Evolutionary conservation across 2,888 invertebrate genomes (phyloP).

Genomic region (Thereva nobilitata): DNA sequence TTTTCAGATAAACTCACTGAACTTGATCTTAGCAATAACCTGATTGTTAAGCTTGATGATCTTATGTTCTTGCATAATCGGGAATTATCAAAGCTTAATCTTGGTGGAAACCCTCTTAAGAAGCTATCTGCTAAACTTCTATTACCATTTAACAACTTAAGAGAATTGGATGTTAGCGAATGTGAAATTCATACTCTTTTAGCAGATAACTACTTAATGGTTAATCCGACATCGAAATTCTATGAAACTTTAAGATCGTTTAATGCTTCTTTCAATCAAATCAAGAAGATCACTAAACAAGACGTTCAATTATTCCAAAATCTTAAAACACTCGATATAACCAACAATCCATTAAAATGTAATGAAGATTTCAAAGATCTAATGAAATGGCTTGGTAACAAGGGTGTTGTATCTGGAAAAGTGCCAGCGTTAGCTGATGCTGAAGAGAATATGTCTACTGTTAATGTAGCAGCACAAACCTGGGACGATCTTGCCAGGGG

Average conservation of each 20-base stretch:
- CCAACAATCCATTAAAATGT: conserved; percentile 71
- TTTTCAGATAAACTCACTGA: conserved; percentile 66
- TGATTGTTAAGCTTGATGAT: conserved; percentile 65
- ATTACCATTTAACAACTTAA: conserved; percentile 64
- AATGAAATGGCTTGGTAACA: conserved; percentile 59
- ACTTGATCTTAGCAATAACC: conserved; percentile 74
- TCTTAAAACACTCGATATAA: conserved; percentile 61
- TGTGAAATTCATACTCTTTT: conserved; percentile 70
- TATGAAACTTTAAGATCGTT: conserved; percentile 63
- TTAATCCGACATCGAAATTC: conserved; percentile 52
- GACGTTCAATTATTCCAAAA: conserved; percentile 54
- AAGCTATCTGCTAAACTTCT: conserved; percentile 71
- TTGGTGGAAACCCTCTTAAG: conserved; percentile 73
- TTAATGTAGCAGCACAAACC: conserved; percentile 45
- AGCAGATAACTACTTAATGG: conserved; percentile 61
- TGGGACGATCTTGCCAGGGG: conserved; percentile 54
- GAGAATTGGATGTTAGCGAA: conserved; percentile 71
- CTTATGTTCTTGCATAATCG: conserved; percentile 70
- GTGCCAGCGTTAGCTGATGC: conserved; percentile 48
- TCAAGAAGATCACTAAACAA: conserved; percentile 49
- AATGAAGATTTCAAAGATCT: conserved; percentile 69
- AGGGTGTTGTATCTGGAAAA: conserved; percentile 49
- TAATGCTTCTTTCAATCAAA: conserved; percentile 60
- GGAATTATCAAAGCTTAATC: conserved; percentile 65
- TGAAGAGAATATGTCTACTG: conserved; percentile 39